Evolutionary conservation across 1,140 invertebrate species (phyloP).

Genomic region (Aphis craccivora): DNA sequence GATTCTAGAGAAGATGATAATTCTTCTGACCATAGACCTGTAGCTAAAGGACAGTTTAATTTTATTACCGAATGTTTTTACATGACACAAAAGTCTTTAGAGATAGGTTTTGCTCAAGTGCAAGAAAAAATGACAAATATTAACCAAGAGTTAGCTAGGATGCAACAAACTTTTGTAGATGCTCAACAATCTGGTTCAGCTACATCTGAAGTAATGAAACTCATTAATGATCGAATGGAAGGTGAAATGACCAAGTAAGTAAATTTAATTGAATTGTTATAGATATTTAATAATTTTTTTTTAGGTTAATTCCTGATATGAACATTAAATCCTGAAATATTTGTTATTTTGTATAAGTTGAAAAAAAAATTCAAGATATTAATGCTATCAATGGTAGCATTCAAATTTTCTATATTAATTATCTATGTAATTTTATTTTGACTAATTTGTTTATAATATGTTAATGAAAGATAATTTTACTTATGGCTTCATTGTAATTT

Average conservation of each 20-base stretch:
- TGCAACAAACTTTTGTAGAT: slow-evolving; percentile 77
- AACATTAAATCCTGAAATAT: neutral
- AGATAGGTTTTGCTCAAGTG: slow-evolving; percentile 82
- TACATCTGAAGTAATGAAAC: slow-evolving; percentile 68
- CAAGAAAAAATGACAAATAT: slow-evolving; percentile 77
- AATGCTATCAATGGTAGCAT: no score
- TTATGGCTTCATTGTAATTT: no score
- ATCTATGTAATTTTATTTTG: no score
- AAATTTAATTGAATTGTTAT: neutral
- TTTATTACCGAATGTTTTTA: slow-evolving; percentile 93
- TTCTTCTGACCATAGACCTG: slow-evolving; percentile 65
- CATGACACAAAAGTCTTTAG: slow-evolving; percentile 84
- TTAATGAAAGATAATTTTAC: no score
- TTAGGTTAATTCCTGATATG: neutral
- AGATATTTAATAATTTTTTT: neutral
- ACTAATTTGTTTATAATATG: no score
- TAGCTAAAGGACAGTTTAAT: slow-evolving; percentile 71
- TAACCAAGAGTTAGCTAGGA: slow-evolving; percentile 76
- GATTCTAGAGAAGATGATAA: slow-evolving; percentile 9
- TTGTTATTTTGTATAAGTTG: neutral
- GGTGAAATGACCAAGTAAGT: slow-evolving; percentile 69
- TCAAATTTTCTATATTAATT: no score
- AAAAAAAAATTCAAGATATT: no score
- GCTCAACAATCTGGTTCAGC: slow-evolving; percentile 65
- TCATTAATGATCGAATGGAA: slow-evolving; percentile 72